These are phyloP conservation scores for Drosophila lacertosa DNA, from an alignment of 1,140 invertebrate species.

Conservation along the genomic window DNA sequence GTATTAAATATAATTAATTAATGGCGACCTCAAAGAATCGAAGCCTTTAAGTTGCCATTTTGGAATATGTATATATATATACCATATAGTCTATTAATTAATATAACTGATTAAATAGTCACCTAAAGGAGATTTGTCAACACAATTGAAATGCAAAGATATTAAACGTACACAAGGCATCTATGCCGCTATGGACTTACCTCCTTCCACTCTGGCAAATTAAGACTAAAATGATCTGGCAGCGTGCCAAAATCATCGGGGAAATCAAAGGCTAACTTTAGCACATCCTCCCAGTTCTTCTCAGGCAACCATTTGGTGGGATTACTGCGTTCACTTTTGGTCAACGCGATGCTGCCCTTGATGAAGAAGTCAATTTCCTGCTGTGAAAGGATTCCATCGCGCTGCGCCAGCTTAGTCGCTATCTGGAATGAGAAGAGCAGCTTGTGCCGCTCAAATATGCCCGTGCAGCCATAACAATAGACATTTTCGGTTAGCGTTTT, in stretches of 20 bases:
- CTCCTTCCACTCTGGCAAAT: slow-evolving; percentile 88
- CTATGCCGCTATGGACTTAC: too few relatives aligned
- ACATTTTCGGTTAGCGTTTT: slow-evolving; percentile 92
- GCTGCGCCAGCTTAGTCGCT: slow-evolving; percentile 91
- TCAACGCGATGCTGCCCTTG: slow-evolving; percentile 91
- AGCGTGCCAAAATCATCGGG: slow-evolving; percentile 87
- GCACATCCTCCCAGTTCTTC: slow-evolving; percentile 92
- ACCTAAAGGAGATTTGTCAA: too few relatives aligned
- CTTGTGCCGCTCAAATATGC: slow-evolving; percentile 96
- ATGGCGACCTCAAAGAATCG: too few relatives aligned
- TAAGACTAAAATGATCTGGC: slow-evolving; percentile 87
- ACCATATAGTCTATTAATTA: too few relatives aligned
- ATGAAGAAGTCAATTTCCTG: slow-evolving; percentile 95
- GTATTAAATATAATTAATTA: too few relatives aligned
- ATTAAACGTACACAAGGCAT: too few relatives aligned
- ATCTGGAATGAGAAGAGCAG: slow-evolving; percentile 96
- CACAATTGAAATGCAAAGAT: too few relatives aligned
- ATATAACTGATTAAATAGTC: too few relatives aligned
- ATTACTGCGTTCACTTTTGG: slow-evolving; percentile 88
- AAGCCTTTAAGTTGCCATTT: too few relatives aligned
- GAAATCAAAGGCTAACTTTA: slow-evolving; percentile 89
- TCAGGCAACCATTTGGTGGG: slow-evolving; percentile 89
- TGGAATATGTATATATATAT: too few relatives aligned
- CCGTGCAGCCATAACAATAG: slow-evolving; percentile 95
- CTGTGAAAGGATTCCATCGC: slow-evolving; percentile 87